A percentile compares a stretch with the other conserved stretches of the same genome.
These are phyloP conservation scores for Pangasianodon hypophthalmus DNA, from an alignment of 2,113 vertebrate genomes.

Conservation along the genomic window DNA sequence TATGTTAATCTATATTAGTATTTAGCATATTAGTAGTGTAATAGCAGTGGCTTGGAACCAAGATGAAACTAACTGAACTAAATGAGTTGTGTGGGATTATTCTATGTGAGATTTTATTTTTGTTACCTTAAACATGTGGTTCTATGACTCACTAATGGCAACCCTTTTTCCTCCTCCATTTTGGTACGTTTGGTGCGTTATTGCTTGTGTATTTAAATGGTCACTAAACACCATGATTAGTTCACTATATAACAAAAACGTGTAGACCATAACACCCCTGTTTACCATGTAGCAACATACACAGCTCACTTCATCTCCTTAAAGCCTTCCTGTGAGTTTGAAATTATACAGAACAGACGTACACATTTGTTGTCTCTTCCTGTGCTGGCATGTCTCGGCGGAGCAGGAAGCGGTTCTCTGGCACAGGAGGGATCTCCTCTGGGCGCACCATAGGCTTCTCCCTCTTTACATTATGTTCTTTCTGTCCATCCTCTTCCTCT, in stretches of 20 bases:
- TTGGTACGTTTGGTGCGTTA: not conserved
- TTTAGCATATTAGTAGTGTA: not conserved
- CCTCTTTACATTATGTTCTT: slow-evolving; percentile 79
- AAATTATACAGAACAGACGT: slow-evolving; percentile 49
- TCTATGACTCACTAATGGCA: not conserved
- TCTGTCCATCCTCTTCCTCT: slow-evolving; percentile 73
- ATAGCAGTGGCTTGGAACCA: not conserved
- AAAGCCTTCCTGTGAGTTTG: not conserved
- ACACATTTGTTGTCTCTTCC: slow-evolving; percentile 81
- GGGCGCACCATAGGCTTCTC: slow-evolving; percentile 92
- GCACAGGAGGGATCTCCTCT: slow-evolving; percentile 96
- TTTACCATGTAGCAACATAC: slow-evolving; percentile 1
- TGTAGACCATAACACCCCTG: not conserved
- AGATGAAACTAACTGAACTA: not conserved
- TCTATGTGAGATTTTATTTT: not conserved
- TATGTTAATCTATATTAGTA: not conserved
- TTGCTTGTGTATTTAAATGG: not conserved
- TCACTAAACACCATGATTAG: not conserved
- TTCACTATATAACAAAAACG: not conserved
- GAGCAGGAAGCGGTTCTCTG: slow-evolving; percentile 94
- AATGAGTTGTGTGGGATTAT: not conserved
- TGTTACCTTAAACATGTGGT: not conserved
- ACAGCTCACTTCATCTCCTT: not conserved
- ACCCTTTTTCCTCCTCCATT: not conserved
- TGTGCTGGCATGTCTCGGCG: slow-evolving; percentile 83